Conservation (phyloP, 2,888 invertebrate species). For the Fragum sueziense region DNA sequence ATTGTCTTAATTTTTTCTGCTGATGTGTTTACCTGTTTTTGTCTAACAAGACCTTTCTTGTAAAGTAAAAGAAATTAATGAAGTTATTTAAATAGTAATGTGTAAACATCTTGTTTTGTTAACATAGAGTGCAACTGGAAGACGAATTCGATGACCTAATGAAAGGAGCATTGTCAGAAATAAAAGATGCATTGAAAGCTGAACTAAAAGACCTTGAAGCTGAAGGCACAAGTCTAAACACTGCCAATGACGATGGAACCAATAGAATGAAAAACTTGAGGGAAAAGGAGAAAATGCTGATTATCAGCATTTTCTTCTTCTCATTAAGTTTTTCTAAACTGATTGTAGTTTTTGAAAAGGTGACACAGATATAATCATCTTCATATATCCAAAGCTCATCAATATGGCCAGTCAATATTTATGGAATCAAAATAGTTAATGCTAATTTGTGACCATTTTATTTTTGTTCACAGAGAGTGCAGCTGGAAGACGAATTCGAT, state of each 20-base stretch:
- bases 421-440: no score
- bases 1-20: no score
- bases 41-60: no score
- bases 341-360: no score
- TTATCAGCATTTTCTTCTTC: no score
- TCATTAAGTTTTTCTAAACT: no score
- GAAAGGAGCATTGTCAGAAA: constrained; percentile 72
- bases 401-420: constrained; percentile 76
- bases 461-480: constrained; percentile 56
- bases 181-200: constrained; percentile 74
- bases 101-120: no score
- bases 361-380: no score
- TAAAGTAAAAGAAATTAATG: no score
- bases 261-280: constrained; percentile 56
- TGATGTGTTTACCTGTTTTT: no score
- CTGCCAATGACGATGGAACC: constrained; percentile 73
- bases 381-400: constrained; percentile 74
- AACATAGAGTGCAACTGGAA: constrained; percentile 68
- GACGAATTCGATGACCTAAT: constrained; percentile 77
- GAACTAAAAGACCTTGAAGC: constrained; percentile 67
- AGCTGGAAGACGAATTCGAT: constrained; percentile 77
- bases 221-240: constrained; percentile 44
- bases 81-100: no score
- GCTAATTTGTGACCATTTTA: no score
- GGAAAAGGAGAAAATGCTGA: constrained; percentile 66